These are phyloP conservation scores for Blera fallax DNA, from an alignment of 2,888 invertebrate species.

Conservation along the genomic window DNA sequence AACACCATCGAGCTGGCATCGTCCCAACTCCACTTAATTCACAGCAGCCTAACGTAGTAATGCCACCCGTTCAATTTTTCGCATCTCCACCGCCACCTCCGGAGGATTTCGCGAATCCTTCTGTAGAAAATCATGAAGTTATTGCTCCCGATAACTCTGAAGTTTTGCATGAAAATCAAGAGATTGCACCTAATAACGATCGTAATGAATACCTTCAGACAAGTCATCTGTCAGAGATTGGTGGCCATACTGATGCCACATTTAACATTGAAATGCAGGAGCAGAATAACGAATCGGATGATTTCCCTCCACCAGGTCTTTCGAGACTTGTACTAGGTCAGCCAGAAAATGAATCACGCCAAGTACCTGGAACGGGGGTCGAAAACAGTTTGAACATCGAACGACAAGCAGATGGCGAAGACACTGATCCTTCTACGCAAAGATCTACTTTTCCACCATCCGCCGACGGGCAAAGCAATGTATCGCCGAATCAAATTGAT, in stretches of 20 bases:
- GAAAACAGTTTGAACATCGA: conserved; percentile 81
- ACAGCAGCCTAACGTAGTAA: conserved; percentile 77
- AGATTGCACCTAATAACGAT: conserved; percentile 86
- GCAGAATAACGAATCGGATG: conserved; percentile 79
- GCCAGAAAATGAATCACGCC: conserved; percentile 83
- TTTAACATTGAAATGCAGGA: conserved; percentile 74
- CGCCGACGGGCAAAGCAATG: conserved; percentile 46
- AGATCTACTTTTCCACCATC: conserved; percentile 57
- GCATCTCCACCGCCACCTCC: conserved; percentile 75
- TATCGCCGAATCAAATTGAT: conserved; percentile 73
- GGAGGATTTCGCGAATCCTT: conserved; percentile 79
- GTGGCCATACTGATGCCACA: conserved; percentile 71
- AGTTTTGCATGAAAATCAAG: conserved; percentile 82
- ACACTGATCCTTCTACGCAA: conserved; percentile 75
- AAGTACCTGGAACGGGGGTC: conserved; percentile 82
- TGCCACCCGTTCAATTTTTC: conserved; percentile 42
- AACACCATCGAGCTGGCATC: conserved; percentile 80
- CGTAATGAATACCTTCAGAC: conserved; percentile 90
- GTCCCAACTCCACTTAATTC: conserved; percentile 80
- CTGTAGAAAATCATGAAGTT: conserved; percentile 83
- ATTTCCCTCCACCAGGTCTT: conserved; percentile 85
- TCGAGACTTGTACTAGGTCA: conserved; percentile 87
- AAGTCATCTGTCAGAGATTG: conserved; percentile 86
- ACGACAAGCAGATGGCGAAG: conserved; percentile 82
- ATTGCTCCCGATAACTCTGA: conserved; percentile 87